These are phyloP conservation scores for Alentia gelatinosa DNA, from an alignment of 2,888 invertebrate species.

Conservation along the genomic window DNA sequence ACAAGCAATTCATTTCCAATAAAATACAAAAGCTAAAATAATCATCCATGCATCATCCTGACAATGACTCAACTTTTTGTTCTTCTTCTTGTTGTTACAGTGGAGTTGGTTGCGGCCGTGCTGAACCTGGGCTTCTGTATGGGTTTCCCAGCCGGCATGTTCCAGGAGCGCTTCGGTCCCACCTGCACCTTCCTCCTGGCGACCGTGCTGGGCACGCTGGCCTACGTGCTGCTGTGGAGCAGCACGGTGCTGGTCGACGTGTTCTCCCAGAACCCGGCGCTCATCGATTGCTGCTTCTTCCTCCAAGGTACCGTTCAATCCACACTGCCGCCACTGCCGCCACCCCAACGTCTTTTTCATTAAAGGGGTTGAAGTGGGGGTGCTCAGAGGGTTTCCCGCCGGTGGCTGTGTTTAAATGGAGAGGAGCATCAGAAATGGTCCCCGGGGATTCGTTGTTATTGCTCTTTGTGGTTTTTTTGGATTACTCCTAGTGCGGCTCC, in stretches of 20 bases:
- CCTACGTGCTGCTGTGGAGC: constrained; percentile 68
- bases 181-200: constrained; percentile 67
- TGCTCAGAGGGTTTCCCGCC: not conserved
- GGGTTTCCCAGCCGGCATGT: constrained; percentile 69
- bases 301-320: not conserved
- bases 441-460: not conserved
- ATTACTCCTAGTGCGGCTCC: not conserved
- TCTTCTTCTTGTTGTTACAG: constrained; percentile 61
- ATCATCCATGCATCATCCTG: too few species aligned
- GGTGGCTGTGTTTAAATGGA: not conserved
- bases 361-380: not conserved
- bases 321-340: not conserved
- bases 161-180: constrained; percentile 67
- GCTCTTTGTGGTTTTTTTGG: not conserved
- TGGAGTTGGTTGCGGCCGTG: constrained; percentile 70
- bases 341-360: not conserved
- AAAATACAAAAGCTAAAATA: too few species aligned
- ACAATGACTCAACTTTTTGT: too few species aligned
- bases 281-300: constrained; percentile 44
- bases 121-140: constrained; percentile 71
- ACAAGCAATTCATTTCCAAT: not conserved
- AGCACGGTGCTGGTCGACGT: constrained; percentile 62
- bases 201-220: constrained; percentile 64
- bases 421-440: not conserved
- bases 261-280: not conserved